Percentiles rank a stretch among this genome's conserved stretches.
These are phyloP conservation scores for Dinomys branickii DNA, from an alignment of 2,113 vertebrate genomes.

Conservation along the genomic window DNA sequence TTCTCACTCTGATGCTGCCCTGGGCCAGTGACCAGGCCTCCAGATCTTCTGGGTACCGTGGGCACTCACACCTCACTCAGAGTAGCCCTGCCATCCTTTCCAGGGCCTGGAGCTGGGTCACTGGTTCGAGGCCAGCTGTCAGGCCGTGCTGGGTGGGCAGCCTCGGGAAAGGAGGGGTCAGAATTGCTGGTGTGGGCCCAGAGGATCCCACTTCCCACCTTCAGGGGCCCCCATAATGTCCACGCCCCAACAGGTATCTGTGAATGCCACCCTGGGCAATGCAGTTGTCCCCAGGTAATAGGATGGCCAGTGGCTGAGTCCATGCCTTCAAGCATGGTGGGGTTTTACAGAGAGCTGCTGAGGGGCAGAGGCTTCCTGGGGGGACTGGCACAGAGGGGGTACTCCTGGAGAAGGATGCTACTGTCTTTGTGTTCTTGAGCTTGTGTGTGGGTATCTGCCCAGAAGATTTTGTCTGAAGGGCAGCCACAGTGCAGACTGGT, in stretches of 20 bases:
- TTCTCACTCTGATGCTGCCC: not conserved
- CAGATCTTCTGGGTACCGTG: not conserved
- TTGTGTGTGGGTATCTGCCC: accelerated
- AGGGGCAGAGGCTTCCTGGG: not conserved
- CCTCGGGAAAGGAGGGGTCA: not conserved
- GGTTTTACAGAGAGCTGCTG: not conserved
- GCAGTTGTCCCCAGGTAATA: not conserved
- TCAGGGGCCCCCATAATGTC: not conserved
- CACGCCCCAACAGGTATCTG: not conserved
- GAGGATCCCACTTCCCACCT: not conserved
- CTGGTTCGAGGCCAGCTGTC: not conserved
- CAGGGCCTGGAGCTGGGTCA: not conserved
- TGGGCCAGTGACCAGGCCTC: not conserved
- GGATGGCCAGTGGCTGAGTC: not conserved
- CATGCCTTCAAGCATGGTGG: not conserved
- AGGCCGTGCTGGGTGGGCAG: not conserved
- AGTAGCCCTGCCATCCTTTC: not conserved
- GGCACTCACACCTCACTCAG: not conserved
- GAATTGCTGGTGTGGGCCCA: not conserved
- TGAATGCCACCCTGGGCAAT: not conserved
- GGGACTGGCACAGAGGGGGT: too few species aligned
- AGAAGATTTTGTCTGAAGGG: not conserved
- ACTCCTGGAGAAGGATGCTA: not conserved
- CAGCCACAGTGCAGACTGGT: not conserved
- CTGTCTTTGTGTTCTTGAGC: not conserved